Base-by-base conservation (phyloP, 35 echinoderm and acorn worm species). In the Holothuria glaberrima region DNA sequence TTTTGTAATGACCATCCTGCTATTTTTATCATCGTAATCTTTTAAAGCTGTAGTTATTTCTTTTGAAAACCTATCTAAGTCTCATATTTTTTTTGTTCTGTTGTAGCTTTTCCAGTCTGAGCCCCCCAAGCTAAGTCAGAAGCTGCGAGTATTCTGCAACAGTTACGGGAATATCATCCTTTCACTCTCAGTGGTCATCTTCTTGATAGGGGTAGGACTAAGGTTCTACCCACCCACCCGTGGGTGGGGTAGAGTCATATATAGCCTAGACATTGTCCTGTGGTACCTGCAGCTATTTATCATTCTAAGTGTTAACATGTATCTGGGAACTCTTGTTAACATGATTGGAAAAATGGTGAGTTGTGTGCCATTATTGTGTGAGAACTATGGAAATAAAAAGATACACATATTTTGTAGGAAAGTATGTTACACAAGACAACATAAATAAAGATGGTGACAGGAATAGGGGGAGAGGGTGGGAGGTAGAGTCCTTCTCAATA, bases 281-380 rank as follows among this genome's bases (percentile, higher is more conserved):
- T 98, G 95, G 95, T 98, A 98, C 59, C 87, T 98, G 0, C 88
- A 91, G 52, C 82, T 98, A 34, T 81, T 98, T 20, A 93, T 92
- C 36, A 90, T 94, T 13, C 87, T 98, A 41, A 98, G 95, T 48
- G 90, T 98, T 46, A 98, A 93, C 34, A 98, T 91, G 75, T 98
- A 98, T 88, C 93, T 98, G 30, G 95, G 95, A 33, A 94, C 95
- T 0, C 88, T 94, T 36, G 92, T 98, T 13, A 98, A 94, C 59
- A 98, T 98, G 95, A 98, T 98, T 9, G 92, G 92, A 26, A 98
- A 94, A 94, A 98, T 98, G 95, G 95, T 98, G 71, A 98, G 95
- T 77, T 32, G 34, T 3, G 13, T 41, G 36, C 36, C 7, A 41
- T 41, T 7, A 41, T 41, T 2, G 7, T 41, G 2, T 41, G 36